phyloP scores from a whole-genome alignment of 2,113 vertebrate genomes.

The Cyprinodon brontotheroides region DNA sequence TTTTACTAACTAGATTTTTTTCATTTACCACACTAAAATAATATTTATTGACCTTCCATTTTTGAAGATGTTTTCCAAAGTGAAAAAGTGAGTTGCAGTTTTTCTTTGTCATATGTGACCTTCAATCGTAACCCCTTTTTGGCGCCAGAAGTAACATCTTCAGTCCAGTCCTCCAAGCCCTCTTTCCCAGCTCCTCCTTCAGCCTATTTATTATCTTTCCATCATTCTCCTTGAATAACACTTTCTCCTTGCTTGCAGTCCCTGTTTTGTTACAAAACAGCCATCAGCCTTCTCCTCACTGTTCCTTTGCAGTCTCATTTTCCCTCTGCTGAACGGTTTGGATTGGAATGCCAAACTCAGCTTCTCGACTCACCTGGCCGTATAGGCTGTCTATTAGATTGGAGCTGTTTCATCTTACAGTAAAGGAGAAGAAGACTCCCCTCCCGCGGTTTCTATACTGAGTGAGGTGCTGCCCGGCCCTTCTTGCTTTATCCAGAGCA shows the following conservation, averaged over 20 bases:
- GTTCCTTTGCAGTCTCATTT: constrained; percentile 54
- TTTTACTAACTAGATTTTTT: neutral
- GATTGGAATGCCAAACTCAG: constrained; percentile 63
- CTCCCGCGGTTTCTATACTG: constrained; percentile 43
- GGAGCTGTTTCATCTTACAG: constrained; percentile 62
- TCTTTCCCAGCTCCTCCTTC: constrained; percentile 15
- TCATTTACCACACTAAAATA: neutral
- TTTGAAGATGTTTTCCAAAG: neutral
- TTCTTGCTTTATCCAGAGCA: constrained; percentile 45
- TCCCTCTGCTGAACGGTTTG: constrained; percentile 56
- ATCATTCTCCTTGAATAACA: constrained; percentile 6
- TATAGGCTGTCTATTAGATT: constrained; percentile 53
- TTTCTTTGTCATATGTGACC: neutral
- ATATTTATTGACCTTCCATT: neutral
- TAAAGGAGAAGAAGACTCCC: constrained; percentile 44
- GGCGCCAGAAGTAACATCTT: constrained; percentile 16
- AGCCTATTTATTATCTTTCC: constrained; percentile 14
- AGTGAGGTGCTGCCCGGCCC: constrained; percentile 40
- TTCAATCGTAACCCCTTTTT: neutral
- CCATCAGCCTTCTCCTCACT: constrained; percentile 33
- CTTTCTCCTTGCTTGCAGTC: constrained; percentile 8
- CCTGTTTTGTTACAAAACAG: constrained; percentile 45
- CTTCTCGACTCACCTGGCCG: constrained; percentile 46
- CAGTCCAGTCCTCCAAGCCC: neutral
- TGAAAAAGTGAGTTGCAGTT: neutral